These are phyloP conservation scores for Aplocera efformata DNA, from an alignment of 2,888 invertebrate genomes.

Conservation along the genomic window DNA sequence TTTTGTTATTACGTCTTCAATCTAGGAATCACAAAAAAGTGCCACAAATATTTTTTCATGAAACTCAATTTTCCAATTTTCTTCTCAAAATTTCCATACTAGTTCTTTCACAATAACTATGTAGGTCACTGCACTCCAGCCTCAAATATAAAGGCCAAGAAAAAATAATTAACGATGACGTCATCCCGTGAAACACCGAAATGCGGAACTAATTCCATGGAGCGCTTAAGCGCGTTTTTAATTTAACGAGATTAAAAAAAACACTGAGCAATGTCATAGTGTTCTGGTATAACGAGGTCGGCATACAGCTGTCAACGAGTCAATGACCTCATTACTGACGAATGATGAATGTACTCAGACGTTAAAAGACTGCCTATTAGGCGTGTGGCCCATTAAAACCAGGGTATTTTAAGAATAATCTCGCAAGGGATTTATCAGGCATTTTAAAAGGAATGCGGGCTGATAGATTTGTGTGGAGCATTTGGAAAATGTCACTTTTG, in stretches of 20 bases:
- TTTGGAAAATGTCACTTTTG: background rate
- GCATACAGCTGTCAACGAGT: conserved; percentile 45
- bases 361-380: conserved; percentile 68
- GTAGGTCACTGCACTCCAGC: conserved; percentile 7
- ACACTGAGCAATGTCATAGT: conserved; percentile 35
- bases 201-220: conserved; percentile 26
- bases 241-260: conserved; percentile 34
- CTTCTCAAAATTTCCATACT: no score
- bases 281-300: conserved; percentile 27
- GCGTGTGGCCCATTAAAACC: conserved; percentile 43
- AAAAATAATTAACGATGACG: conserved; percentile 24
- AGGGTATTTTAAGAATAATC: conserved; percentile 51
- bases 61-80: no score
- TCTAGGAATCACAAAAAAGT: no score
- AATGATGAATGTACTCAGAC: conserved; percentile 65
- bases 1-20: no score
- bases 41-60: no score
- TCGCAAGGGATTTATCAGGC: conserved; percentile 21
- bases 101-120: conserved; percentile 3
- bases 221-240: conserved; percentile 26
- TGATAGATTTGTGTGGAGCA: conserved; percentile 14
- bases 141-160: conserved; percentile 19
- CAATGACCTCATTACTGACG: conserved; percentile 65
- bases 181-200: conserved; percentile 22
- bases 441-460: conserved; percentile 7